Evolutionary conservation across 2,113 vertebrate species (phyloP).

Genomic region (Etheostoma cragini): DNA sequence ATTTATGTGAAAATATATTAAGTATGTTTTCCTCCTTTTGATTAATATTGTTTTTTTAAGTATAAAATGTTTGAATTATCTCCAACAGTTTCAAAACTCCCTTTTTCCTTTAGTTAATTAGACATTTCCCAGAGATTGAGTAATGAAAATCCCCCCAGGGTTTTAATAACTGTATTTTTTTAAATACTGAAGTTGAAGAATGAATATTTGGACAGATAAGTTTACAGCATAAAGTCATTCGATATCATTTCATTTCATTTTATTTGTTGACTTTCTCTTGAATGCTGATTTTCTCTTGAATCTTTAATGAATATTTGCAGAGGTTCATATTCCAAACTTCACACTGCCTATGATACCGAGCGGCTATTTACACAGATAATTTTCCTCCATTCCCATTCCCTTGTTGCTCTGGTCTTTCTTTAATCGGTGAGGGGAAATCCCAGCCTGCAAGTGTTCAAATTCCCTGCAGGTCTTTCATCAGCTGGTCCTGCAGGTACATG

Average conservation of each 20-base stretch:
- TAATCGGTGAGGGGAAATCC: conserved; percentile 18
- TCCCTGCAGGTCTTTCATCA: conserved; percentile 26
- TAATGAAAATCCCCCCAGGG: not conserved
- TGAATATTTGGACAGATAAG: conserved; percentile 39
- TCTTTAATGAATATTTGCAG: not conserved
- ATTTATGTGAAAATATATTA: not conserved
- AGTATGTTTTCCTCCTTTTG: not conserved
- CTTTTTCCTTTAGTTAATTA: not conserved
- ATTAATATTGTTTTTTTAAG: not conserved
- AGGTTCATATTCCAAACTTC: conserved; percentile 18
- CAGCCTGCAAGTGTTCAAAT: conserved; percentile 10
- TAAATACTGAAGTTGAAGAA: not conserved
- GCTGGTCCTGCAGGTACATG: conserved; percentile 31
- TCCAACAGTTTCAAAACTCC: not conserved
- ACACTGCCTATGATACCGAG: conserved; percentile 4
- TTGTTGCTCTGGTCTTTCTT: not conserved
- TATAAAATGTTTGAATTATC: not conserved
- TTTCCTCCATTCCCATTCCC: not conserved
- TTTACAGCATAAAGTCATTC: conserved; percentile 46
- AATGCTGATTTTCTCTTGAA: conserved; percentile 5
- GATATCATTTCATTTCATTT: conserved; percentile 46
- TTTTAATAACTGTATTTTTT: conserved; percentile 19
- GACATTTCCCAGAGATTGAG: not conserved
- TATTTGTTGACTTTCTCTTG: conserved; percentile 46
- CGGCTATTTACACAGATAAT: conserved; percentile 23